phyloP scores from a whole-genome alignment of 2,888 invertebrate species.

The Lysandra coridon region DNA sequence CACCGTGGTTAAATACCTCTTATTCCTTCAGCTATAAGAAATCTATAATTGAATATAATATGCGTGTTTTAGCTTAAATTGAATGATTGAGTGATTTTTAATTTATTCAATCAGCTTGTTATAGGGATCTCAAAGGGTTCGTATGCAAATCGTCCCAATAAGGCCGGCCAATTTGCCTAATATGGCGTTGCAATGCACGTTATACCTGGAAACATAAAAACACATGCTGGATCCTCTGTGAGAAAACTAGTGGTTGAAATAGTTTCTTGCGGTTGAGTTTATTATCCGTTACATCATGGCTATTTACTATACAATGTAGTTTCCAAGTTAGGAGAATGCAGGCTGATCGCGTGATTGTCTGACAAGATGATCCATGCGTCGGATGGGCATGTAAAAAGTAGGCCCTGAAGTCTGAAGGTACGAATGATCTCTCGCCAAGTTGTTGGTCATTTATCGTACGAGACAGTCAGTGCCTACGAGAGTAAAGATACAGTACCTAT shows the following conservation, averaged over 20 bases:
- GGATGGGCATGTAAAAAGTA: background rate
- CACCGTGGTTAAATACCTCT: no score
- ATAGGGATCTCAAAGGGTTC: conserved; percentile 6
- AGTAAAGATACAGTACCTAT: no score
- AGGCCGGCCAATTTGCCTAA: conserved; percentile 16
- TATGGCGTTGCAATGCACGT: background rate
- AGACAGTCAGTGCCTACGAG: no score
- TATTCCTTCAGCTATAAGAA: background rate
- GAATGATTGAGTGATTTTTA: background rate
- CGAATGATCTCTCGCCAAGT: no score
- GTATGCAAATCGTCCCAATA: conserved; percentile 11
- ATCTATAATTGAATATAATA: background rate
- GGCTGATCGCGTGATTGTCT: background rate
- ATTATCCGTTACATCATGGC: background rate
- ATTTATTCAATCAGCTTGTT: conserved; percentile 7
- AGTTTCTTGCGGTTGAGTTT: background rate
- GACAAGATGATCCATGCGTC: background rate
- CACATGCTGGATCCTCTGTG: conserved; percentile 2
- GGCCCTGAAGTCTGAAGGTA: no score
- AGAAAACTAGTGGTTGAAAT: background rate
- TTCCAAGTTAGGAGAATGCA: background rate
- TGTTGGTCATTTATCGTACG: no score
- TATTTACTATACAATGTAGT: background rate
- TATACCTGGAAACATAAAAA: conserved; percentile 9
- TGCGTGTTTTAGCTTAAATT: background rate